phyloP scores from a whole-genome alignment of 2,797 vertebrate species.

The Halcyon chelicuti region DNA sequence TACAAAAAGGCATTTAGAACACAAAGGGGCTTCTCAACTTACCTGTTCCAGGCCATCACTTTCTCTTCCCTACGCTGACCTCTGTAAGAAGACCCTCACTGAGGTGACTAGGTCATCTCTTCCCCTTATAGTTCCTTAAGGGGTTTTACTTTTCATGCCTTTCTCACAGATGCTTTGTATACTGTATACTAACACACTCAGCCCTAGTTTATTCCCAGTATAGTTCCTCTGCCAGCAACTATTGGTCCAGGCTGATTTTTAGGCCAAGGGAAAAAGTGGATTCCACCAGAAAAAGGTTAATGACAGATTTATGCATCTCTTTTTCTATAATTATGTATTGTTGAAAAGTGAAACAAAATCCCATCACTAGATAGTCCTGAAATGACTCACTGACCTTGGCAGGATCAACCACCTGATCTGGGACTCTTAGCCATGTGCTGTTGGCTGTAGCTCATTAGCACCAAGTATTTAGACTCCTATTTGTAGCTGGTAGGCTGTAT shows the following conservation, averaged over 20 bases:
- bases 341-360: constrained; percentile 1
- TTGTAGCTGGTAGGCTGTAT: constrained; percentile 31
- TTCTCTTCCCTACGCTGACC: not conserved
- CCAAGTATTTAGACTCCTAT: constrained; percentile 43
- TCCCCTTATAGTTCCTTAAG: not conserved
- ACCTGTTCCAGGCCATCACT: not conserved
- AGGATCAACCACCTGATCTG: constrained; percentile 10
- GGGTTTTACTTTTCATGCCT: not conserved
- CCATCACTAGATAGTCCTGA: not conserved
- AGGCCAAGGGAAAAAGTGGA: not conserved
- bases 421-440: not conserved
- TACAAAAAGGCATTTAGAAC: not conserved
- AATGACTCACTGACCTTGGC: constrained; percentile 9
- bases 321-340: not conserved
- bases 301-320: not conserved
- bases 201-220: not conserved
- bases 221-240: not conserved
- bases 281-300: not conserved
- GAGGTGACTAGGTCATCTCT: not conserved
- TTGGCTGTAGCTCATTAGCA: constrained; percentile 29
- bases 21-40: not conserved
- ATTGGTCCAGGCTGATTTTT: not conserved
- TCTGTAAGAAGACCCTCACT: not conserved
- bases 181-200: not conserved
- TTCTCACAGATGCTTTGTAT: not conserved